Conservation (phyloP, 2,797 vertebrate genomes). For the Pampus argenteus region DNA sequence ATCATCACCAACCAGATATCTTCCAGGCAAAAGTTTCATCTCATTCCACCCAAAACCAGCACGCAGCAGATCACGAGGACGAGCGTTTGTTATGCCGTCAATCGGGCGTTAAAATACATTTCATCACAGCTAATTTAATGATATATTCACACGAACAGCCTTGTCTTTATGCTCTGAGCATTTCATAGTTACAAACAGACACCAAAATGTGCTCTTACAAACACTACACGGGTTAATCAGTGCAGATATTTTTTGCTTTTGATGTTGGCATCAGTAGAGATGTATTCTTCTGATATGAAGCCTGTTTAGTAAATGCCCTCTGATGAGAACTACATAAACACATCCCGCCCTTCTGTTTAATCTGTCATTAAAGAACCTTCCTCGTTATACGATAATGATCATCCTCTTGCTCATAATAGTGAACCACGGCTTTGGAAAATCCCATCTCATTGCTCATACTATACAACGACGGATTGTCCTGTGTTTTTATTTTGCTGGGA, state of each 20-base stretch:
- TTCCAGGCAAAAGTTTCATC: conserved; percentile 25
- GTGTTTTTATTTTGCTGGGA: background rate
- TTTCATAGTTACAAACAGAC: background rate
- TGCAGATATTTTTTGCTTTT: background rate
- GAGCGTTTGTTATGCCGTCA: conserved; percentile 26
- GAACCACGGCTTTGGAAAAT: background rate
- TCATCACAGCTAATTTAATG: conserved; percentile 45
- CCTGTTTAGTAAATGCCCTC: conserved; percentile 23
- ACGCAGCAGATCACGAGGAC: conserved; percentile 18
- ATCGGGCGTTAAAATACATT: conserved; percentile 15
- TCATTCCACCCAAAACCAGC: conserved; percentile 21
- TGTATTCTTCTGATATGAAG: conserved; percentile 19
- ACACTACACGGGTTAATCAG: background rate
- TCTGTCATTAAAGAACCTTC: conserved; percentile 16
- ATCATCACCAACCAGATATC: conserved; percentile 53
- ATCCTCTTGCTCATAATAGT: background rate
- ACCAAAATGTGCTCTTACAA: background rate
- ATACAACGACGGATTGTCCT: background rate
- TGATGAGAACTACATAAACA: conserved; percentile 20
- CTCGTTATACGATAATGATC: conserved; percentile 11
- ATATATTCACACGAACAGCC: conserved; percentile 4
- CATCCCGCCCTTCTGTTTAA: conserved; percentile 13
- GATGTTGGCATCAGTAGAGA: conserved; percentile 4
- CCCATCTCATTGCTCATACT: background rate
- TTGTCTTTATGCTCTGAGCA: conserved; percentile 20